Evolutionary conservation across 1,140 invertebrate genomes (phyloP), one percentile per base, ranked within the genome.

Genomic region (Drosophila mauritiana): DNA sequence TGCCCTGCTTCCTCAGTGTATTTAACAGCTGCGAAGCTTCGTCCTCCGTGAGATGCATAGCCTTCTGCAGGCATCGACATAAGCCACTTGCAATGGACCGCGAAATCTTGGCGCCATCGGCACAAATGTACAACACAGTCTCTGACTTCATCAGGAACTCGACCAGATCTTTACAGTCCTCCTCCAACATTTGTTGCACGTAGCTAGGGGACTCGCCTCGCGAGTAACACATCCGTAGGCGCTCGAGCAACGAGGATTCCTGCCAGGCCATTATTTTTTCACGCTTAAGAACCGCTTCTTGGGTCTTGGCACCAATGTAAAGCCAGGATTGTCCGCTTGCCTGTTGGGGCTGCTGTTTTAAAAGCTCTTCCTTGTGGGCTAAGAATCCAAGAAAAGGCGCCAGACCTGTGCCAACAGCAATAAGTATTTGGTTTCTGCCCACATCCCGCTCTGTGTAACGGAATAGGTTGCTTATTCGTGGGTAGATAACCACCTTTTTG

Each of bases 321-420:
- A 98, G 91, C 91, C 94, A 94, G 10, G 92, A 92, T 55, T 93
- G 89, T 12, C 94, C 93, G 43, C 80, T 78, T 51, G 70, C 74
- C 78, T 40, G 88, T 80, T 46, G 52, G 1, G 10, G 4, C 22
- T 69, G n/a, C 3, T 51, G 56, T 22, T 46, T 48, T 0, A 52
- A 5, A 13, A 59, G 92, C 62, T 65, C 78, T 20, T 89, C 92
- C 73, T 94, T 93, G 88, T 95, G 94, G 78, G 94, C 91, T 13
- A 96, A 78, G 80, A 95, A 96, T 13, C 95, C 94, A 65, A 94
- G 94, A 88, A 97, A 98, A 2, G 97, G 97, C 8, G 97, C 95
- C 22, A 97, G 92, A 12, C 97, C 97, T 36, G 97, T 97, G 13
- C 97, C 97, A 64, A 97, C 95, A 5, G 95, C 96, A 69, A 98